Conservation (phyloP, 1,140 invertebrate species). For the Chlorops oryzae region DNA sequence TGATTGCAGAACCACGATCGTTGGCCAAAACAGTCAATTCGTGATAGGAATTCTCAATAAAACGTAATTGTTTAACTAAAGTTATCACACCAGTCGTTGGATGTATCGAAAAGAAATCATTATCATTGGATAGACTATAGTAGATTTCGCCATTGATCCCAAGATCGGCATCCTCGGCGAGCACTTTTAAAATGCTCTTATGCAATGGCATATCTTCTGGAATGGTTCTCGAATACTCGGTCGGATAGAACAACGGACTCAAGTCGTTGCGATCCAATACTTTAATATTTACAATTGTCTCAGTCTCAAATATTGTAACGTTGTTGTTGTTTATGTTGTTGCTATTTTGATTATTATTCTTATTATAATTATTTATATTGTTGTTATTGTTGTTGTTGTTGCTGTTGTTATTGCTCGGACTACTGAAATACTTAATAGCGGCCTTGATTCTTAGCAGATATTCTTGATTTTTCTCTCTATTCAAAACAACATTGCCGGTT, state of each 20-base stretch:
- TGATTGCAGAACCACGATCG: slow-evolving; percentile 69
- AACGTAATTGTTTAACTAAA: slow-evolving; percentile 70
- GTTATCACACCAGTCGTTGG: slow-evolving; percentile 85
- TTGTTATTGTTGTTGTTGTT: too few species aligned
- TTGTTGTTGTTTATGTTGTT: too few species aligned
- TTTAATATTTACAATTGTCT: slow-evolving; percentile 69
- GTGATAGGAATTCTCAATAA: slow-evolving; percentile 62
- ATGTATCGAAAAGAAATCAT: slow-evolving; percentile 83
- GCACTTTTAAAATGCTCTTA: slow-evolving; percentile 66
- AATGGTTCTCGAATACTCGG: slow-evolving; percentile 79
- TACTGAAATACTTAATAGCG: slow-evolving; percentile 24
- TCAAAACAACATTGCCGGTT: slow-evolving; percentile 78
- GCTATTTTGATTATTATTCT: too few species aligned
- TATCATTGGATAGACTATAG: slow-evolving; percentile 81
- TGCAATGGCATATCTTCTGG: slow-evolving; percentile 83
- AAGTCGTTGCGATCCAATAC: slow-evolving; percentile 88
- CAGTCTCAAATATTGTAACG: slow-evolving; percentile 59
- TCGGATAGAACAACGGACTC: slow-evolving; percentile 83
- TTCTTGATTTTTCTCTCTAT: slow-evolving; percentile 80
- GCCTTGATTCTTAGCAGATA: slow-evolving; percentile 79
- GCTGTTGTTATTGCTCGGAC: too few species aligned
- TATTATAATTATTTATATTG: too few species aligned
- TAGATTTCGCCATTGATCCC: slow-evolving; percentile 94
- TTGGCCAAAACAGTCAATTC: slow-evolving; percentile 73
- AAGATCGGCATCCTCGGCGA: slow-evolving; percentile 89